These are phyloP conservation scores for Gymnocheta viridis DNA, from an alignment of 2,888 invertebrate genomes.

Conservation along the genomic window DNA sequence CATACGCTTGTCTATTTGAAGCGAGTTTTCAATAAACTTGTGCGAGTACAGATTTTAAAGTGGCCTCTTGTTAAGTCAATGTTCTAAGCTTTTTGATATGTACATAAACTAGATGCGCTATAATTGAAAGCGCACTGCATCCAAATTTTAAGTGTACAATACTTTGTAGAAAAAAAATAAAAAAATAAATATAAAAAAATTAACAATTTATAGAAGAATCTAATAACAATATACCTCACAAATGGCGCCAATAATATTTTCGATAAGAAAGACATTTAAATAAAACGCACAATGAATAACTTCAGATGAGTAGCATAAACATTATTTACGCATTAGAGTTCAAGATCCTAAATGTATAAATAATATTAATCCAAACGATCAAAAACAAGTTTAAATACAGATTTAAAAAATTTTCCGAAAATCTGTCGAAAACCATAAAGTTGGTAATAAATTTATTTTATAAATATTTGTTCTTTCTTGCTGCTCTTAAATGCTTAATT, in stretches of 20 bases:
- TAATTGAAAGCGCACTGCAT: no score
- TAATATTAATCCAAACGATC: neutral
- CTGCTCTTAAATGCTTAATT: neutral
- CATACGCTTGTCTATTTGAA: no score
- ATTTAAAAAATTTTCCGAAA: constrained; percentile 25
- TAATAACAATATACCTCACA: neutral
- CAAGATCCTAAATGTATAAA: neutral
- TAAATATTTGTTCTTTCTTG: neutral
- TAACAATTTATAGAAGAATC: neutral
- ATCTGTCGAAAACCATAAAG: constrained; percentile 46
- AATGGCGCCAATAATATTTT: neutral
- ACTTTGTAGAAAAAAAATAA: neutral
- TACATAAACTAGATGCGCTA: no score
- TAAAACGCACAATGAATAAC: neutral
- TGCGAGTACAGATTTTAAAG: no score
- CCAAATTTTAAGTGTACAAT: neutral
- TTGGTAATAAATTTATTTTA: constrained; percentile 32
- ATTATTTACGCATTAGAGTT: constrained; percentile 4
- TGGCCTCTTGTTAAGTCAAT: no score
- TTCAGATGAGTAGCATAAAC: constrained; percentile 15
- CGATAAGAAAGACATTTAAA: neutral
- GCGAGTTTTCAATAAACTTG: no score
- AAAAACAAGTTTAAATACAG: neutral
- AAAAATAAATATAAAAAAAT: no score
- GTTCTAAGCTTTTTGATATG: no score